phyloP scores from a whole-genome alignment of 2,888 invertebrate species.

The Leptinotarsa rubiginosa region DNA sequence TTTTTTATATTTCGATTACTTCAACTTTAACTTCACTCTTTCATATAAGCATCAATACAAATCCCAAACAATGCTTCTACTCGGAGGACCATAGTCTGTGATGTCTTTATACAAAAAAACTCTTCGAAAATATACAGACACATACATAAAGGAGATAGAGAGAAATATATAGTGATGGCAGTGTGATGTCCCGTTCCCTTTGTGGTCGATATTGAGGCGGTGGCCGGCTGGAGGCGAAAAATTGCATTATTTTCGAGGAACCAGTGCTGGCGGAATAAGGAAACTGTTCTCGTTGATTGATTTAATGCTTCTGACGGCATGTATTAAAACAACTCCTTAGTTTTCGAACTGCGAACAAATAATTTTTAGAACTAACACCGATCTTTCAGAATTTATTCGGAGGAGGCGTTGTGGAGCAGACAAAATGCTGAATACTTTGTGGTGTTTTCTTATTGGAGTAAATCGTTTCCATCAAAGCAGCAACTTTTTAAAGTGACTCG shows the following conservation, averaged over 20 bases:
- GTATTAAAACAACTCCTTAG: not conserved
- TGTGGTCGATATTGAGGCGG: constrained; percentile 49
- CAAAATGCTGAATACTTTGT: too few relatives aligned
- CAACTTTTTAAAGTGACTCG: too few relatives aligned
- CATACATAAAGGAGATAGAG: constrained; percentile 18
- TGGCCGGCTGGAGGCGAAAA: constrained; percentile 43
- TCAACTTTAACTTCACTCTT: not conserved
- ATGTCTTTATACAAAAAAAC: constrained; percentile 16
- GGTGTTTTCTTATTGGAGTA: too few relatives aligned
- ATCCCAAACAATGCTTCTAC: constrained; percentile 5
- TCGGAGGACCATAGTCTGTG: not conserved
- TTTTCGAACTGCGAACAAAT: too few relatives aligned
- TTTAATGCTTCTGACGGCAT: not conserved
- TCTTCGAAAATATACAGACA: constrained; percentile 1
- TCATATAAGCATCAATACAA: constrained; percentile 7
- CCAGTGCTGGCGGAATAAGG: constrained; percentile 19
- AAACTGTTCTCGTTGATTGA: not conserved
- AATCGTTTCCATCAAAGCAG: too few relatives aligned
- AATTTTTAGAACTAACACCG: too few relatives aligned
- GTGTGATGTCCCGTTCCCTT: constrained; percentile 33
- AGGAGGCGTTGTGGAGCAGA: too few relatives aligned
- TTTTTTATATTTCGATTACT: not conserved
- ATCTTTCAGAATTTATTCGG: too few relatives aligned
- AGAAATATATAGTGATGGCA: constrained; percentile 32
- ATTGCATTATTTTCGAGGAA: constrained; percentile 44